Conservation (phyloP, 1,140 invertebrate genomes). For the Popillia japonica region DNA sequence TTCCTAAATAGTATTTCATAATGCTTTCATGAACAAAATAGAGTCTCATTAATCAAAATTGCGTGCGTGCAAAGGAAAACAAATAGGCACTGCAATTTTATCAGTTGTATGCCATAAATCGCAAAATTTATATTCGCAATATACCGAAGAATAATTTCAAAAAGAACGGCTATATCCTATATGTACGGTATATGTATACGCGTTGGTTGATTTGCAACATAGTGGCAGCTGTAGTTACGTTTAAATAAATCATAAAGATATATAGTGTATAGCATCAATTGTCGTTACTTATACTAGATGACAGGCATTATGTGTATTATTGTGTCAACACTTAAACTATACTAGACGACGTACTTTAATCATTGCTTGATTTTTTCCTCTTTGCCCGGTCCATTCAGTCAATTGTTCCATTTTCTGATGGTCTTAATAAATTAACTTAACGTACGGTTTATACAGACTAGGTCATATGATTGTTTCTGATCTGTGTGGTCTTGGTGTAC, state of each 20-base stretch:
- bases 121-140: neutral
- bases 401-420: constrained; percentile 31
- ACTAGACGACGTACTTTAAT: neutral
- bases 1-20: too few relatives aligned
- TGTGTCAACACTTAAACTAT: constrained; percentile 26
- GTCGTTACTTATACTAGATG: neutral
- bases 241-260: constrained; percentile 22
- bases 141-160: too few relatives aligned
- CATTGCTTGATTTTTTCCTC: constrained; percentile 18
- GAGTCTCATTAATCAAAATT: too few relatives aligned
- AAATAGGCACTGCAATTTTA: neutral
- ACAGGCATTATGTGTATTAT: constrained; percentile 14
- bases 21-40: neutral
- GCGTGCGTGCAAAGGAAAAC: too few relatives aligned
- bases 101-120: neutral
- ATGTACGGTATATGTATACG: neutral
- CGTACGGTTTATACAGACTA: too few relatives aligned
- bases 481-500: too few relatives aligned
- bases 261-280: neutral
- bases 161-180: neutral
- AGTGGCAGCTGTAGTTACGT: neutral
- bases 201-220: neutral
- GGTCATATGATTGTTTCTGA: too few relatives aligned
- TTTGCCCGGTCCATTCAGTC: constrained; percentile 12
- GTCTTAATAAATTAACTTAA: too few relatives aligned